phyloP scores from a whole-genome alignment of 2,888 invertebrate species.

The Caenorhabditis parvicauda region DNA sequence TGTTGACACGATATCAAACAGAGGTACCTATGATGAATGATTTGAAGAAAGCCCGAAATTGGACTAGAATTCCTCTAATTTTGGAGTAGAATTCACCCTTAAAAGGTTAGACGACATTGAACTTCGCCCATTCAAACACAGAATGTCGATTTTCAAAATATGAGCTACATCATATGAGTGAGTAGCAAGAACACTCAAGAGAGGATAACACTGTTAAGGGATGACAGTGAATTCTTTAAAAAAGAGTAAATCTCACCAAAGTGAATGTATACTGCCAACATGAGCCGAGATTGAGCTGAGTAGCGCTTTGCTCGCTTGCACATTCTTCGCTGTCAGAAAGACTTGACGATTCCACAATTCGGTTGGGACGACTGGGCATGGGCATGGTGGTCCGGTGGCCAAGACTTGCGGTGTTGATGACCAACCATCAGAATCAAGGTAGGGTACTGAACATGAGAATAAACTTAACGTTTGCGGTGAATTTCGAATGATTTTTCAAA shows the following conservation, averaged over 20 bases:
- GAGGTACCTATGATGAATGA: conserved; percentile 65
- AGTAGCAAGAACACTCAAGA: no score
- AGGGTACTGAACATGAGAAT: no score
- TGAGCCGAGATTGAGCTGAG: conserved; percentile 64
- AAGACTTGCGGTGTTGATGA: conserved; percentile 76
- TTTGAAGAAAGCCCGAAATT: neutral
- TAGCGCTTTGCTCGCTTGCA: conserved; percentile 90
- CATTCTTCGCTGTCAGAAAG: conserved; percentile 94
- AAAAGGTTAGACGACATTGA: no score
- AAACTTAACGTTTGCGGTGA: no score
- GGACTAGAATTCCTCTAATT: conserved; percentile 12
- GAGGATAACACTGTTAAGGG: no score
- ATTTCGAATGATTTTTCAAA: no score
- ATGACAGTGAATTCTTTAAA: no score
- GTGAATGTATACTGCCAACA: conserved; percentile 3
- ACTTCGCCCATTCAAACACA: no score
- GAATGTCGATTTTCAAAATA: no score
- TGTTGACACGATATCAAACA: conserved; percentile 89
- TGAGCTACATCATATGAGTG: conserved; percentile 16
- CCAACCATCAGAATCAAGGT: conserved; percentile 63
- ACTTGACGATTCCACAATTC: conserved; percentile 81
- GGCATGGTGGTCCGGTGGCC: conserved; percentile 91
- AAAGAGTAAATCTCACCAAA: conserved; percentile 7
- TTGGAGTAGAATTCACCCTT: no score
- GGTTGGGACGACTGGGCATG: conserved; percentile 45